phyloP scores from a whole-genome alignment of 1,140 invertebrate species.

The Ditylenchus dipsaci region DNA sequence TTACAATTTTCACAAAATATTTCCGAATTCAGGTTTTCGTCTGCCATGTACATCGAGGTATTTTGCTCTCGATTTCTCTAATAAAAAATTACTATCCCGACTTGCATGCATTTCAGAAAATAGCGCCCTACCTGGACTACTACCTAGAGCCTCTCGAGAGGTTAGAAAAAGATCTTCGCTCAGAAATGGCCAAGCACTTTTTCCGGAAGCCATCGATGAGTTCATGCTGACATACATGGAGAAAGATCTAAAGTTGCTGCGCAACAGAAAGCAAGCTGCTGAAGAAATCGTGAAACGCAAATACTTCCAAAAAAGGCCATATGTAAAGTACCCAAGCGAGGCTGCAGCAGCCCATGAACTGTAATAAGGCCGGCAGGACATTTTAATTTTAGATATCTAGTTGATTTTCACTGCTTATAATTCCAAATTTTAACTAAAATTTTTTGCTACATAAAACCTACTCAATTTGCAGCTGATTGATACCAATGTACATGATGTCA shows the following conservation, averaged over 20 bases:
- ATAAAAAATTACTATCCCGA: neutral
- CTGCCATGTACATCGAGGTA: conserved; percentile 50
- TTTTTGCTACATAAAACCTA: too few species aligned
- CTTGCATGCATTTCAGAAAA: conserved; percentile 53
- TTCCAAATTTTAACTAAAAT: too few species aligned
- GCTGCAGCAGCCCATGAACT: too few species aligned
- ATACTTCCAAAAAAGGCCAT: conserved; percentile 16
- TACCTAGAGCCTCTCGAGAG: conserved; percentile 39
- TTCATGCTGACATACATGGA: conserved; percentile 33
- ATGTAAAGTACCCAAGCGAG: conserved; percentile 17
- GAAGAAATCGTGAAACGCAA: conserved; percentile 17
- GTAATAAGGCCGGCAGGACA: too few species aligned
- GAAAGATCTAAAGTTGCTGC: conserved; percentile 6
- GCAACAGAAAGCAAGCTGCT: conserved; percentile 10
- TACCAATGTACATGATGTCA: too few species aligned
- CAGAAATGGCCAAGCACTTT: conserved; percentile 32
- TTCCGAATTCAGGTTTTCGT: conserved; percentile 34
- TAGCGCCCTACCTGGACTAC: conserved; percentile 41
- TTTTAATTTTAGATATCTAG: too few species aligned
- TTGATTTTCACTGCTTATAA: too few species aligned
- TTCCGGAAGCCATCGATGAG: conserved; percentile 30
- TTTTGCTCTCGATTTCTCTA: neutral
- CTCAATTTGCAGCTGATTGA: too few species aligned
- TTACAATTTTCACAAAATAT: too few species aligned
- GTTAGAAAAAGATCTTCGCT: conserved; percentile 39